Percentiles rank a stretch among this genome's conserved stretches.
phyloP scores from a whole-genome alignment of 2,113 vertebrate species.

The Megaleporinus macrocephalus region DNA sequence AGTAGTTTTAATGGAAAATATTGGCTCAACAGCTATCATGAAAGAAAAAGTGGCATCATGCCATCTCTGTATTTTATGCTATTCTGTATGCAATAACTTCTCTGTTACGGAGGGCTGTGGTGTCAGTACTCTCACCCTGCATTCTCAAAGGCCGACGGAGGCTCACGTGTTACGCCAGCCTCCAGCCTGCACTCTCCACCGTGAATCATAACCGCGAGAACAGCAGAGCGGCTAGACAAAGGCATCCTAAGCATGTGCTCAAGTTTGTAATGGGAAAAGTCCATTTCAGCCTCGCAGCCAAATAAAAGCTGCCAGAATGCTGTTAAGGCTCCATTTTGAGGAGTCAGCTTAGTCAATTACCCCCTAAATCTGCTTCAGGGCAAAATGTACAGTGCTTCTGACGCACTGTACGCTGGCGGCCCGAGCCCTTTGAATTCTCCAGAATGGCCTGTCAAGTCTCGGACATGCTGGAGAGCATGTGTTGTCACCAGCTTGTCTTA shows the following conservation, averaged over 20 bases:
- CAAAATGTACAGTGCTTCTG: not conserved
- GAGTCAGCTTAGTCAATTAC: constrained; percentile 38
- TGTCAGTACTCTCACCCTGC: constrained; percentile 23
- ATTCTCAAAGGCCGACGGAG: constrained; percentile 10
- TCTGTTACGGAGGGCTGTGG: constrained; percentile 9
- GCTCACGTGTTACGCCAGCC: constrained; percentile 19
- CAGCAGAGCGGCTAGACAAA: constrained; percentile 32
- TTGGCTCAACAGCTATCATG: too few species aligned
- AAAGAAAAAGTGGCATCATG: too few species aligned
- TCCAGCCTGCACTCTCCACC: constrained; percentile 8
- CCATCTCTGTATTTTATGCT: not conserved
- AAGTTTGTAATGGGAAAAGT: constrained; percentile 36
- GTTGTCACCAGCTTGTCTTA: constrained; percentile 54
- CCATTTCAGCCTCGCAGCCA: constrained; percentile 33
- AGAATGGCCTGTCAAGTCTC: constrained; percentile 44
- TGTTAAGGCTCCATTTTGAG: constrained; percentile 41
- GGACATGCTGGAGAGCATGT: constrained; percentile 47
- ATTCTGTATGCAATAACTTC: not conserved
- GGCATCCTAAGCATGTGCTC: constrained; percentile 35
- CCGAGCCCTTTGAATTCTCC: constrained; percentile 31
- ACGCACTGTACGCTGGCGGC: not conserved
- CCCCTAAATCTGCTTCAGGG: constrained; percentile 26
- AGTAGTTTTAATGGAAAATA: too few species aligned
- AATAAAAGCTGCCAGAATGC: constrained; percentile 38
- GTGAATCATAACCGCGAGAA: constrained; percentile 39